These are phyloP conservation scores for Heliconius hewitsoni DNA, from an alignment of 1,140 invertebrate genomes.

Conservation along the genomic window DNA sequence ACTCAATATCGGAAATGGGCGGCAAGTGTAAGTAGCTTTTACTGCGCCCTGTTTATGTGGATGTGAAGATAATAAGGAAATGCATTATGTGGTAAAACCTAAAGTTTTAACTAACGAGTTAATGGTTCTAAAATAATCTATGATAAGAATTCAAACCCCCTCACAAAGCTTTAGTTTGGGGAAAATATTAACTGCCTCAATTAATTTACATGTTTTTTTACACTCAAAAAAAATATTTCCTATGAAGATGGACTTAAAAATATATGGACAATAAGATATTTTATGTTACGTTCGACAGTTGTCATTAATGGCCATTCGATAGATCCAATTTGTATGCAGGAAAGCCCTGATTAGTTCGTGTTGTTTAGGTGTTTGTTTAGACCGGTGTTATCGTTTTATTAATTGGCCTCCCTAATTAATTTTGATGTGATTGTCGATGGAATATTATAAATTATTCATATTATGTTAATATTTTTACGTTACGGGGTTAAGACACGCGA, in stretches of 20 bases:
- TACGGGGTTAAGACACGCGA: conserved; percentile 1
- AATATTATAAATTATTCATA: background rate
- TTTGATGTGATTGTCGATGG: conserved; percentile 11
- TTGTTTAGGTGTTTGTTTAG: conserved; percentile 34
- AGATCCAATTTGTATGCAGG: conserved; percentile 34
- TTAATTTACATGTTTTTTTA: too few relatives aligned
- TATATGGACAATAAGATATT: conserved; percentile 10
- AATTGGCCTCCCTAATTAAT: conserved; percentile 15
- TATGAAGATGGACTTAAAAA: conserved; percentile 1
- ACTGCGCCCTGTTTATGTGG: too few relatives aligned
- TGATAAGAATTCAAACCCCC: too few relatives aligned
- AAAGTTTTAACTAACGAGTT: too few relatives aligned
- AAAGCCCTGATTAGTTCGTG: conserved; percentile 30
- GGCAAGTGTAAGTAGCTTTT: too few relatives aligned
- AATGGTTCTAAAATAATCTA: too few relatives aligned
- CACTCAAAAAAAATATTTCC: background rate
- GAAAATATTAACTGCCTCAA: too few relatives aligned
- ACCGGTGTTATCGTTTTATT: conserved; percentile 30
- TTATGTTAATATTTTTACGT: background rate
- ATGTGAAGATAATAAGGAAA: too few relatives aligned
- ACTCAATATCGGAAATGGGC: too few relatives aligned
- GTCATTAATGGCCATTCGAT: conserved; percentile 24
- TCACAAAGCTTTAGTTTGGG: too few relatives aligned
- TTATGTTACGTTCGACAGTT: conserved; percentile 34
- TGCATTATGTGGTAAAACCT: too few relatives aligned